Evolutionary conservation across 2,888 invertebrate species (phyloP).

Genomic region (Aphrophora alni): DNA sequence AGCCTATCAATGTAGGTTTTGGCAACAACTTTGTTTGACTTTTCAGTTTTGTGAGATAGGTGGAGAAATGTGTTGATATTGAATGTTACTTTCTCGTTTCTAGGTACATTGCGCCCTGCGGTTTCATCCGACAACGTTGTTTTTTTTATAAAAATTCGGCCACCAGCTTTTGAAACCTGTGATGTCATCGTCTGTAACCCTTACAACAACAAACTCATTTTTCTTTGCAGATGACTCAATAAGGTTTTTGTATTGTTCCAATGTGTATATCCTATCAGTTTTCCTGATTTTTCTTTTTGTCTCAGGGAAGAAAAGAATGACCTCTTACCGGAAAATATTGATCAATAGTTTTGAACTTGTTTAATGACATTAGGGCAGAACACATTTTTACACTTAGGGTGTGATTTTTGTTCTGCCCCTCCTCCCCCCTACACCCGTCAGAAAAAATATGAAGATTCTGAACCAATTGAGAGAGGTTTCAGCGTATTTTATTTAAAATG

Average conservation of each 20-base stretch:
- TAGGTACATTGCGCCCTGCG: no score
- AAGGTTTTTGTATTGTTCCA: constrained; percentile 5
- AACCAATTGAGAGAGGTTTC: background rate
- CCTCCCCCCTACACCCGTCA: constrained; percentile 51
- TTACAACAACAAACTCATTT: constrained; percentile 10
- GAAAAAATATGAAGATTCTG: constrained; percentile 46
- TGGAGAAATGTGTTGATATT: no score
- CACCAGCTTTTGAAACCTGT: background rate
- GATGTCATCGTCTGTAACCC: background rate
- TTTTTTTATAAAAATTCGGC: no score
- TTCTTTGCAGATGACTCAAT: background rate
- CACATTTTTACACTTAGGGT: constrained; percentile 33
- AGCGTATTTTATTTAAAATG: constrained; percentile 34
- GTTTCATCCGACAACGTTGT: no score
- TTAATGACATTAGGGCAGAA: constrained; percentile 33
- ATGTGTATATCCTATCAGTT: constrained; percentile 12
- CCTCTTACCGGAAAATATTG: constrained; percentile 44
- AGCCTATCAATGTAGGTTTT: no score
- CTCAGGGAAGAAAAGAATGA: constrained; percentile 32
- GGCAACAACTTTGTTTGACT: no score
- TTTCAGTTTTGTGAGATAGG: no score
- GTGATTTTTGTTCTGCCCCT: constrained; percentile 49
- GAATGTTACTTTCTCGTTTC: no score
- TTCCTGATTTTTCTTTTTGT: constrained; percentile 7
- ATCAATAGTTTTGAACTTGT: constrained; percentile 38